Evolutionary conservation across 2,888 invertebrate genomes (phyloP), one percentile per base, ranked within the genome.

Genomic region (Zygogramma bicolorata): DNA sequence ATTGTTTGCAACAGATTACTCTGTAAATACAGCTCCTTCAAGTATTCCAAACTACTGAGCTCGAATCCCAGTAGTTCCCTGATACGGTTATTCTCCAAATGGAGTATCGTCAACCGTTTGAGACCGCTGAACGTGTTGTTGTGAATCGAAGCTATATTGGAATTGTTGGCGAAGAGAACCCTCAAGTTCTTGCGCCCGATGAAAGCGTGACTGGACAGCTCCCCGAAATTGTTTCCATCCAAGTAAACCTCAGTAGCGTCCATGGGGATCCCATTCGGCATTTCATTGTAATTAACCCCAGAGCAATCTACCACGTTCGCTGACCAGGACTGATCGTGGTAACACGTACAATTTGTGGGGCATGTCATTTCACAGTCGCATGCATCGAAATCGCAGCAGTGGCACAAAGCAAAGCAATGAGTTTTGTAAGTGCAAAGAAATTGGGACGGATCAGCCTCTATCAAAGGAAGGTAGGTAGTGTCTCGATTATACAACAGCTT

Each of bases 291-390:
- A 73, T 93, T 93, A 34, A 93, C 92, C 70, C 90, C 92, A 18
- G 95, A 95, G 88, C 97, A 97, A 87, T 96, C 96, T 79, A 97
- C 97, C 79, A 97, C 95, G 86, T 97, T 97, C 1, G 95, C 95
- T 20, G 94, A 93, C 96, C 97, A 97, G 67, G 95, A 93, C 84
- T 95, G 94, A 88, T 98, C 97, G 86, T 97, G 96, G 89, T 96
- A 97, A 86, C 98, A 98, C 73, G 95, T 95, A 89, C 98, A 98
- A 86, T 96, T 96, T 58, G 91, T 91, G 60, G 98, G 98, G 86
- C 98, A 98, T 79, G 95, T 96, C 95, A 97, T 97, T 89, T 97
- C 96, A 89, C 98, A 98, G 88, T 98, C 98, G 89, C 98, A 98
- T 65, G 96, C 96, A 87, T 97, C 97, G 88, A 96, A 98, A 87